Evolutionary conservation across 2,888 invertebrate genomes (phyloP), one percentile per base, ranked within the genome.

Genomic region (Venusia cambrica): DNA sequence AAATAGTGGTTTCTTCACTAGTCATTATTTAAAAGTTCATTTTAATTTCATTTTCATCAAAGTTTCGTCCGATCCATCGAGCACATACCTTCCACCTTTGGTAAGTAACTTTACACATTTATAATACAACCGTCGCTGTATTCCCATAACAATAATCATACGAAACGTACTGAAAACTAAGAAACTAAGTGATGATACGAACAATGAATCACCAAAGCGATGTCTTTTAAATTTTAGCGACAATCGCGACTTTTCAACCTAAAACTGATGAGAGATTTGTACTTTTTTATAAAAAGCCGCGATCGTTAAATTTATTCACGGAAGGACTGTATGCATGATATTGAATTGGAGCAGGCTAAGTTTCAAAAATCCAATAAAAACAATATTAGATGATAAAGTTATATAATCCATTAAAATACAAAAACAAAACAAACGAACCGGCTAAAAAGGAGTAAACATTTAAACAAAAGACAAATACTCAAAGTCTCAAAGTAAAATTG

Each of bases 381-480:
- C 66, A 74, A 78, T 66, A 61, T 60, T 72, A 77, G 76, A 67
- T 73, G 64, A 73, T 73, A 70, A 68, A 69, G 67, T 48, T 44
- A 75, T 76, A 80, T 83, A 80, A 80, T 80, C 80, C 75, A 81
- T 80, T 78, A 77, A 77, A 79, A 78, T 84, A 77, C 73, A 84
- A 84, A 77, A 85, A 85, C 80, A 83, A 80, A 80, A 85, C 80
- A 75, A 78, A 73, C 75, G 74, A 65, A 62, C 71, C 69, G 71
- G 63, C 46, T 46, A 49, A 57, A 61, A 59, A 62, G 57, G 56
- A 64, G 62, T 60, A 62, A 63, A n/a, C n/a, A n/a, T 49, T 59
- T 55, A 54, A 53, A 51, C 51, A 67, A 49, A 84, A 84, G 77
- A 84, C 87, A 84, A 85, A 85, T 84, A 85, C 84, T 84, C 87